Evolutionary conservation across 2,797 vertebrate species (phyloP).

Genomic region (Diglossa cyanea): DNA sequence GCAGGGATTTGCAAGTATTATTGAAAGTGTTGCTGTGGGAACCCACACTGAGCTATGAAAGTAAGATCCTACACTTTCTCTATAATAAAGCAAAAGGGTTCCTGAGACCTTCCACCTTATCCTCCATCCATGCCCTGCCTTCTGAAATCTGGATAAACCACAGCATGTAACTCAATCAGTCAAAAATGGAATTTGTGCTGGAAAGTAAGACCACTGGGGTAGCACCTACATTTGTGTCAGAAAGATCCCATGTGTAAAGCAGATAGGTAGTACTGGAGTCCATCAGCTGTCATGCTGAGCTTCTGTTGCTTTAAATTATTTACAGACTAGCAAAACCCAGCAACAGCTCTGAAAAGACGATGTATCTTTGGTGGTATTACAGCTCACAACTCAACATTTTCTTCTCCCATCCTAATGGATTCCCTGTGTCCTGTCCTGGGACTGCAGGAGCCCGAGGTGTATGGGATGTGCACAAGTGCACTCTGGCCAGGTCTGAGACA

Average conservation of each 20-base stretch:
- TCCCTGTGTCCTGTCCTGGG: not conserved
- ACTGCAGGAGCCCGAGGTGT: rapidly evolving
- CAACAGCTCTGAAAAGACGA: not conserved
- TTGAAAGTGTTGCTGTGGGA: not conserved
- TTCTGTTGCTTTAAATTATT: not conserved
- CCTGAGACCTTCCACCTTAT: not conserved
- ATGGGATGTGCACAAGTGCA: rapidly evolving
- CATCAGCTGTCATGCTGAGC: not conserved
- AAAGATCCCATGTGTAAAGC: not conserved
- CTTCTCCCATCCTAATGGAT: not conserved
- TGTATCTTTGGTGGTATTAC: not conserved
- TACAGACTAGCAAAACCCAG: not conserved
- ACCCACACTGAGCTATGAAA: not conserved
- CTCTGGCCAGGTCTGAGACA: not conserved
- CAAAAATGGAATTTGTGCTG: not conserved
- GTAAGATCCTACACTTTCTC: not conserved
- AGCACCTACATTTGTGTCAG: not conserved
- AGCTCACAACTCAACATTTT: not conserved
- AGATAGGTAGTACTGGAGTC: not conserved
- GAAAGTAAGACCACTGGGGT: not conserved
- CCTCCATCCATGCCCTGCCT: not conserved
- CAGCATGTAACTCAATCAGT: not conserved
- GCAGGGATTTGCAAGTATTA: not conserved
- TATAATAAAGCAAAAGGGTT: not conserved
- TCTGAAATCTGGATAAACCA: not conserved